Evolutionary conservation across 2,797 vertebrate species (phyloP).

Genomic region (Steatocranus sp.): DNA sequence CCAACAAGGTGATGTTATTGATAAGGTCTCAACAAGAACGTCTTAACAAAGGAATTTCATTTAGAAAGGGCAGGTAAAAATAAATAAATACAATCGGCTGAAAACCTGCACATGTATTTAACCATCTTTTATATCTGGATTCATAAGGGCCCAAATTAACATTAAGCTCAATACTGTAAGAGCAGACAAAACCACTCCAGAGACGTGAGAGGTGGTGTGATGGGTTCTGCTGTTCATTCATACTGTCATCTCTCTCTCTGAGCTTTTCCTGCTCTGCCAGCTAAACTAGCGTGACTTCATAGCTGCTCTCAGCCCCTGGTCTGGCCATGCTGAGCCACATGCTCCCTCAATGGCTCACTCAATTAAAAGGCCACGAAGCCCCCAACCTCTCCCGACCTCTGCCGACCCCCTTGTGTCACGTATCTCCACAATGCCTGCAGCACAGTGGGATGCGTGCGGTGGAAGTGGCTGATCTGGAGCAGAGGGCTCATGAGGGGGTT

Average conservation of each 20-base stretch:
- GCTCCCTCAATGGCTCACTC: conserved; percentile 53
- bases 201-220: neutral
- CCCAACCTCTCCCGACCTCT: conserved; percentile 36
- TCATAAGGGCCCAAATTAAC: neutral
- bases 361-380: conserved; percentile 59
- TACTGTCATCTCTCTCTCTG: neutral
- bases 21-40: neutral
- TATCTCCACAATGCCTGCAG: conserved; percentile 17
- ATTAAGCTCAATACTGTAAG: neutral
- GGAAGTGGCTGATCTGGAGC: conserved; percentile 7
- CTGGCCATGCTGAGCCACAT: conserved; percentile 43
- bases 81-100: neutral
- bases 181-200: neutral
- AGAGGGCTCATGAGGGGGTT: neutral
- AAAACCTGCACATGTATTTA: neutral
- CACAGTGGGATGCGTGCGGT: conserved; percentile 21
- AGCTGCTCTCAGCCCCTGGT: neutral
- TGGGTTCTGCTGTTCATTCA: neutral
- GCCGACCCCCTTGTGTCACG: conserved; percentile 14
- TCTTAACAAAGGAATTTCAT: neutral
- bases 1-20: neutral
- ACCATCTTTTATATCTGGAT: neutral
- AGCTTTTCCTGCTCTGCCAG: neutral
- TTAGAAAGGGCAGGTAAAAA: neutral
- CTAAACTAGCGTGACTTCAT: conserved; percentile 17